Evolutionary conservation across 2,888 invertebrate genomes (phyloP), one percentile per base, ranked within the genome.

Genomic region (Sinotaia quadrata): DNA sequence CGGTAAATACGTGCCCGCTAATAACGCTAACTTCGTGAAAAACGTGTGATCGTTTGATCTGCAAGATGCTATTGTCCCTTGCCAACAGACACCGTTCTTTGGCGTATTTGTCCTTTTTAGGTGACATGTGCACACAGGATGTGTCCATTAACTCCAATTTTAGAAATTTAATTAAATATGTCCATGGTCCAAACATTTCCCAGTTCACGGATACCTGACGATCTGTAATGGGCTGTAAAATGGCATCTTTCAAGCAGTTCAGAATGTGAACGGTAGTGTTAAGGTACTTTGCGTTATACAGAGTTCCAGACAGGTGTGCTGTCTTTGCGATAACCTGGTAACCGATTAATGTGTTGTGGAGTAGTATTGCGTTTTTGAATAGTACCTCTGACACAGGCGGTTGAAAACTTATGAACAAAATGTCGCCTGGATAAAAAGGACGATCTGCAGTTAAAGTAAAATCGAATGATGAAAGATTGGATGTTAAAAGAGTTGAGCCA

Each of bases 301-400:
- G 10, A 4, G 37, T 24, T 12, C 31, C 63, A 18, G 52, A 52
- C 18, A 63, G 7, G 29, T 15, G 36, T 24, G 24, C 18, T 34
- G 41, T 29, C 54, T 51, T 33, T 2, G 41, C 54, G 29, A 52
- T 21, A 2, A 63, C 7, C 21, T 63, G 63, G 27, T 63, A 63
- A 15, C 63, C 63, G 21, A 37, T 54, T 18, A 63, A 27, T 15
- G 63, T 63, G 0, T 52, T 63, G 3, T 63, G 37, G 21, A 63
- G 52, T n/a, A 63, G 3, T 5, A 37, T n/a, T 7, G 63, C 63
- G 37, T 37, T 27, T 10, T 36, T 21, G 36, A 63, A 63, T 7
- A 10, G 12, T 18, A 63, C 54, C 2, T 18, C 34, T 2, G 51
- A n/a, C 18, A 54, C 4, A 29, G 54, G 54, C 5, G 63, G 52